These are phyloP conservation scores for Nomada fucata DNA, from an alignment of 2,888 invertebrate species.

Conservation along the genomic window DNA sequence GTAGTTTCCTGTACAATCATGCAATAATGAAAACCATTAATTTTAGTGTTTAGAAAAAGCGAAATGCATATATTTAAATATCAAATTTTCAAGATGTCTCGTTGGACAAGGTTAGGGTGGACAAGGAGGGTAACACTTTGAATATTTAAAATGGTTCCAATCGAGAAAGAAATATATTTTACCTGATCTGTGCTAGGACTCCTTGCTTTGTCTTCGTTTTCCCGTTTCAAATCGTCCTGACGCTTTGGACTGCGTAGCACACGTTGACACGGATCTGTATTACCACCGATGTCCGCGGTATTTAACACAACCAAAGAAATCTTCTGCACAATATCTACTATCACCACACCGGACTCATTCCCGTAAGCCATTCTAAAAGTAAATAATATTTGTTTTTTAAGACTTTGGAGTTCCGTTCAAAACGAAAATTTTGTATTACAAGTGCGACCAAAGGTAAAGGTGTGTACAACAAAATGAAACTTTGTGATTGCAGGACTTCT, in stretches of 20 bases:
- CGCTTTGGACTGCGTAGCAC: conserved; percentile 91
- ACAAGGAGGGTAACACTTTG: conserved; percentile 32
- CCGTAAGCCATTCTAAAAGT: conserved; percentile 95
- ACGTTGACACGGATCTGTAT: conserved; percentile 94
- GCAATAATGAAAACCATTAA: conserved; percentile 63
- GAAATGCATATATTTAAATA: conserved; percentile 59
- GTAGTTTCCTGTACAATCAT: conserved; percentile 60
- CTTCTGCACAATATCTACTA: conserved; percentile 97
- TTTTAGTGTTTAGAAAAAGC: conserved; percentile 60
- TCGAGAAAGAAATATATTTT: conserved; percentile 80
- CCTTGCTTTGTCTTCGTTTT: conserved; percentile 87
- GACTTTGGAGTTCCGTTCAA: background rate
- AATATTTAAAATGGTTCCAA: conserved; percentile 40
- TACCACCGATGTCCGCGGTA: conserved; percentile 95
- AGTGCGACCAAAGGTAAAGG: too few relatives aligned
- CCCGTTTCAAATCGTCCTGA: conserved; percentile 80
- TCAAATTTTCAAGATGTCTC: conserved; percentile 57
- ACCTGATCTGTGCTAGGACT: conserved; percentile 97
- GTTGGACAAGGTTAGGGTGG: conserved; percentile 50
- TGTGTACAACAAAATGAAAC: too few relatives aligned
- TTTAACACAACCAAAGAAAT: conserved; percentile 94
- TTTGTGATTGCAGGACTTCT: too few relatives aligned
- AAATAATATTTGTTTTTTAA: background rate
- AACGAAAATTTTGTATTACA: background rate
- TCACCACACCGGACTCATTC: conserved; percentile 97